These are phyloP conservation scores for Microctenopoma stevenorrisi DNA, from an alignment of 2,797 vertebrate genomes.

Conservation along the genomic window DNA sequence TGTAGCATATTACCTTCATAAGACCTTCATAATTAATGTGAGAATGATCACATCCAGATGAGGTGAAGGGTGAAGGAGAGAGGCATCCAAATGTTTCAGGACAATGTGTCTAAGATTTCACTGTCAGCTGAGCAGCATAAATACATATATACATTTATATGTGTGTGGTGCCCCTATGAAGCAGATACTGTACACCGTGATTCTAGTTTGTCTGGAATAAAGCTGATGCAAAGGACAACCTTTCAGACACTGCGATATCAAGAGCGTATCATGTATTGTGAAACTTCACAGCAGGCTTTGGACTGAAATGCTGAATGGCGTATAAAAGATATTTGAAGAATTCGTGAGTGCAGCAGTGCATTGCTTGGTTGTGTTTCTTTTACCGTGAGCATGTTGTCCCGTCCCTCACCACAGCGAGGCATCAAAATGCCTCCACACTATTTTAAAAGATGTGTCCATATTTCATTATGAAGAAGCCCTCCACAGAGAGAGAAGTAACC, in stretches of 20 bases:
- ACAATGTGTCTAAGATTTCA: neutral
- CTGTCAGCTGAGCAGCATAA: neutral
- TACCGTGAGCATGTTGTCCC: slow-evolving; percentile 15
- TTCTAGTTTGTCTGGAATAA: neutral
- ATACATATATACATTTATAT: too few species aligned
- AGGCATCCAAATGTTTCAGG: too few species aligned
- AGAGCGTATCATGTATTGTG: neutral
- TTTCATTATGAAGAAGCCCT: neutral
- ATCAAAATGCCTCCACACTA: slow-evolving; percentile 8
- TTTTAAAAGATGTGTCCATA: neutral
- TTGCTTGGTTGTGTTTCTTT: neutral
- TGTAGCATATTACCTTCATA: too few species aligned
- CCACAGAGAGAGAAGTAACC: neutral
- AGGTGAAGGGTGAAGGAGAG: too few species aligned
- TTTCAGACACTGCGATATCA: neutral
- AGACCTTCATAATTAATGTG: too few species aligned
- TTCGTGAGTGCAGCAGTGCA: neutral
- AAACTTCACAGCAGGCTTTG: neutral
- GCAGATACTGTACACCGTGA: neutral
- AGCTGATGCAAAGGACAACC: neutral
- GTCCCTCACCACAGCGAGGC: slow-evolving; percentile 44
- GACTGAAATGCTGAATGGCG: too few species aligned
- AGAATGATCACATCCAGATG: too few species aligned
- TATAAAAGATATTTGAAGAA: neutral
- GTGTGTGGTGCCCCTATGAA: neutral